Evolutionary conservation across 2,797 vertebrate species (phyloP).

Genomic region (Lophius americanus): DNA sequence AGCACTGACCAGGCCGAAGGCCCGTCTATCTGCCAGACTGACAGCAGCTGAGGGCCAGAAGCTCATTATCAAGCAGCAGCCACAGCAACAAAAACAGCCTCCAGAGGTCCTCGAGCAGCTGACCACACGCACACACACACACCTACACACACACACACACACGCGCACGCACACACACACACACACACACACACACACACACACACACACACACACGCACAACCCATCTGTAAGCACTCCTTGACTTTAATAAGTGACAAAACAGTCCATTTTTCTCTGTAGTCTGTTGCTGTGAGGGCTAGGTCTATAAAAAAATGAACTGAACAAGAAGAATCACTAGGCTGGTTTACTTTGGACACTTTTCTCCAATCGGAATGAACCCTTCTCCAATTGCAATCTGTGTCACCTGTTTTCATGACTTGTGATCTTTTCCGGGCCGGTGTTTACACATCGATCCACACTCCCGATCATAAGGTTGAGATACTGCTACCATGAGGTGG

Average conservation of each 20-base stretch:
- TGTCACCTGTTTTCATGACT: too few relatives aligned
- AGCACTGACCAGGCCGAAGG: conserved; percentile 58
- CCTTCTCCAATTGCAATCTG: too few relatives aligned
- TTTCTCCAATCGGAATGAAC: too few relatives aligned
- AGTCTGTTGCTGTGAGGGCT: conserved; percentile 3
- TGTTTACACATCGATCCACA: too few relatives aligned
- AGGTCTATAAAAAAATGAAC: not conserved
- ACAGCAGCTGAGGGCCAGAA: conserved; percentile 69
- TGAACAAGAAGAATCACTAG: conserved; percentile 5
- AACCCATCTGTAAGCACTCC: conserved; percentile 38
- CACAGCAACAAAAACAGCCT: conserved; percentile 43
- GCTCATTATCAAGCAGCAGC: conserved; percentile 68
- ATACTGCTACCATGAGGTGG: too few relatives aligned
- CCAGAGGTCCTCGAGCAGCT: conserved; percentile 47
- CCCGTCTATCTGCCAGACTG: conserved; percentile 66
- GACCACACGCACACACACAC: conserved; percentile 5
- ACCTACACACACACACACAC: too few relatives aligned
- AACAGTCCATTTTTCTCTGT: not conserved
- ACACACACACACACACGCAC: conserved; percentile 28
- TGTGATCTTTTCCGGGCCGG: too few relatives aligned
- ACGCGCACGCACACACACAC: conserved; percentile 13
- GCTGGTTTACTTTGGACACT: not conserved
- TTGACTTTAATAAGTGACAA: conserved; percentile 24
- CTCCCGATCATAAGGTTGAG: too few relatives aligned
- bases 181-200: too few relatives aligned